phyloP scores from a whole-genome alignment of 1,140 invertebrate species.

The Atta cephalotes region DNA sequence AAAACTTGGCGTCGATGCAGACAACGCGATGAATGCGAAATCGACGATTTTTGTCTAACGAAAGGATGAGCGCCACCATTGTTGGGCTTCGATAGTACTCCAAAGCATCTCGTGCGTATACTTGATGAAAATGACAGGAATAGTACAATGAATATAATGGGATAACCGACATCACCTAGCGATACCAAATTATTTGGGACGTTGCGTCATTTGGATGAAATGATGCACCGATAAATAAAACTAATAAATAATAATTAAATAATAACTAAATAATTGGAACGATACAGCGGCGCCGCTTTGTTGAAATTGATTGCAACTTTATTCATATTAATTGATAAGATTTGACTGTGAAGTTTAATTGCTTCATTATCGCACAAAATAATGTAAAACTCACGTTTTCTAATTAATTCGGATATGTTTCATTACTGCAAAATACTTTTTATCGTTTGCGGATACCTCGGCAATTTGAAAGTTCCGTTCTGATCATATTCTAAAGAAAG shows the following conservation, averaged over 20 bases:
- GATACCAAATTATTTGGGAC: slow-evolving; percentile 21
- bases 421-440: slow-evolving; percentile 22
- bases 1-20: slow-evolving; percentile 51
- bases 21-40: slow-evolving; percentile 67
- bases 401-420: not conserved
- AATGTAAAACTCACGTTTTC: slow-evolving; percentile 26
- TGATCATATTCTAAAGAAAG: slow-evolving; percentile 21
- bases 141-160: slow-evolving; percentile 55
- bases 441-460: slow-evolving; percentile 3
- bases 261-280: not conserved
- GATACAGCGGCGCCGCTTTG: not conserved
- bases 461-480: slow-evolving; percentile 46
- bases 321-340: slow-evolving; percentile 20
- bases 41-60: slow-evolving; percentile 57
- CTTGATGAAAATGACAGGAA: slow-evolving; percentile 40
- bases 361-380: not conserved
- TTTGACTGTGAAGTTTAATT: slow-evolving; percentile 2
- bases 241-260: too few relatives aligned
- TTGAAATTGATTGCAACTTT: not conserved
- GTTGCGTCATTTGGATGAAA: slow-evolving; percentile 25
- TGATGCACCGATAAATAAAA: slow-evolving; percentile 8
- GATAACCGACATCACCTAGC: not conserved
- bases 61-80: slow-evolving; percentile 69
- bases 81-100: slow-evolving; percentile 46
- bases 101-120: slow-evolving; percentile 17